phyloP scores from a whole-genome alignment of 2,888 invertebrate species.

The Drosophila hamatofila region DNA sequence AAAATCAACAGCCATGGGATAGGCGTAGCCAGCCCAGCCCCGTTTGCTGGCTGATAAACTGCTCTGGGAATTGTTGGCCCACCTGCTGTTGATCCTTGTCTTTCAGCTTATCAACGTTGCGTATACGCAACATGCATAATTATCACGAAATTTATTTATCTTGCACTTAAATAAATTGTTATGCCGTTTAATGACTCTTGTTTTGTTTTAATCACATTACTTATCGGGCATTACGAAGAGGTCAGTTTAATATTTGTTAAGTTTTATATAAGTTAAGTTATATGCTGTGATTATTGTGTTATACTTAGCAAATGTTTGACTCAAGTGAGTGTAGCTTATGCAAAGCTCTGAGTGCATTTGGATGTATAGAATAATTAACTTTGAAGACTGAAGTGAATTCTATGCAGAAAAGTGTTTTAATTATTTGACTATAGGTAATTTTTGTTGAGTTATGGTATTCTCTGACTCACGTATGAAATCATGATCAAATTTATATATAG shows the following conservation, averaged over 20 bases:
- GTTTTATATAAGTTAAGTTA: too few species aligned
- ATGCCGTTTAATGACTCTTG: too few species aligned
- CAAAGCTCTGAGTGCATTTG: too few species aligned
- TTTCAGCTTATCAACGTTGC: constrained; percentile 32
- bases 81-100: constrained; percentile 46
- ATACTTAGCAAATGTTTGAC: not conserved
- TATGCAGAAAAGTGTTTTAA: too few species aligned
- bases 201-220: not conserved
- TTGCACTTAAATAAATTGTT: not conserved
- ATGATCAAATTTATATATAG: too few species aligned
- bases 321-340: not conserved
- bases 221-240: not conserved
- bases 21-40: constrained; percentile 11
- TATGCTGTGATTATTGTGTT: not conserved
- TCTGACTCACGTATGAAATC: too few species aligned
- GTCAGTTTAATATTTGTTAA: not conserved
- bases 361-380: too few species aligned
- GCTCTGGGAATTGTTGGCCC: constrained; percentile 38
- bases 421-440: too few species aligned
- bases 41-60: constrained; percentile 48
- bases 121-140: constrained; percentile 45
- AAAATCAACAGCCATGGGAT: constrained; percentile 58
- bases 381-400: too few species aligned
- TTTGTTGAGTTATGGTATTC: too few species aligned
- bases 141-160: constrained; percentile 8